Percentiles rank a stretch among this genome's conserved stretches.
phyloP scores from a whole-genome alignment of 1,140 invertebrate genomes.

The Sitophilus oryzae region DNA sequence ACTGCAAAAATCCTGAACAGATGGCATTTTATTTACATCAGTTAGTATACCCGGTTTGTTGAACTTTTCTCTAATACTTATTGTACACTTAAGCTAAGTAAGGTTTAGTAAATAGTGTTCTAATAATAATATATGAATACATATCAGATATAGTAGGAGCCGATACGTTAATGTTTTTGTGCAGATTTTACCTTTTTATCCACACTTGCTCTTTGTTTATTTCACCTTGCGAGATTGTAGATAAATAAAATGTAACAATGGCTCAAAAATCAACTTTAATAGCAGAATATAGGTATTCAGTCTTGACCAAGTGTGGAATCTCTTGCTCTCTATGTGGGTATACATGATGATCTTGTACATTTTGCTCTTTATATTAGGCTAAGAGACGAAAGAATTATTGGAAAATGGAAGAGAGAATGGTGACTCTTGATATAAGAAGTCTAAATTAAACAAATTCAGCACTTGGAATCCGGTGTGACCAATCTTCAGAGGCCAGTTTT shows the following conservation, averaged over 20 bases:
- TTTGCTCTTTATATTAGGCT: not conserved
- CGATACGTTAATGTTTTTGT: too few relatives aligned
- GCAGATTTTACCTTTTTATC: too few relatives aligned
- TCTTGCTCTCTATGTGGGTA: slow-evolving; percentile 10
- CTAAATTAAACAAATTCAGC: too few relatives aligned
- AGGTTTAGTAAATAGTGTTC: not conserved
- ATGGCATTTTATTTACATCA: slow-evolving; percentile 13
- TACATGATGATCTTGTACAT: slow-evolving; percentile 17
- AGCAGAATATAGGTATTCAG: slow-evolving; percentile 9
- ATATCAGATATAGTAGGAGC: not conserved
- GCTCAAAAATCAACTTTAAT: not conserved
- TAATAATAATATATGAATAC: not conserved
- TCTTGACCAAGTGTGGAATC: slow-evolving; percentile 13
- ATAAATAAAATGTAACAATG: not conserved
- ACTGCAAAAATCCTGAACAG: slow-evolving; percentile 28
- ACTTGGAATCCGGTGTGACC: too few relatives aligned
- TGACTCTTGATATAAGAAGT: too few relatives aligned
- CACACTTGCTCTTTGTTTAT: too few relatives aligned
- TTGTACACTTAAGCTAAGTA: slow-evolving; percentile 1
- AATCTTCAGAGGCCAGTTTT: too few relatives aligned
- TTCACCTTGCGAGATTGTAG: not conserved
- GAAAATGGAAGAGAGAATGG: too few relatives aligned
- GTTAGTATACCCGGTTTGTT: slow-evolving; percentile 18
- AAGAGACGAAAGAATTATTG: slow-evolving; percentile 10
- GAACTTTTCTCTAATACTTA: slow-evolving; percentile 7